Base-by-base conservation (phyloP, 2,888 invertebrate genomes). In the Machimus rusticus region DNA sequence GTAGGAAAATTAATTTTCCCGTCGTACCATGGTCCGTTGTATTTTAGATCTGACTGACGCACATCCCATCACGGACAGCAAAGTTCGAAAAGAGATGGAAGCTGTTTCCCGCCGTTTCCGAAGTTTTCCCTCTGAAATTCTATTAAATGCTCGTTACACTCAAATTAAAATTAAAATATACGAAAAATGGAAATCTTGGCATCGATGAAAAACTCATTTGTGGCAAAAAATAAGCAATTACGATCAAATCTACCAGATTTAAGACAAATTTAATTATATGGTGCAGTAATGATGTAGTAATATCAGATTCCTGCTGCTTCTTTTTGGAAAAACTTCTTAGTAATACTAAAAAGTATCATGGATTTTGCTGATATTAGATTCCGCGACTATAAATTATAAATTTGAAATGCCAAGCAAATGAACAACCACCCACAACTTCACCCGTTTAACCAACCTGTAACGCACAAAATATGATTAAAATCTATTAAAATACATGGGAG, bases 81-180 rank as follows among this genome's bases (percentile, higher is more conserved):
- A 39, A 66, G 16, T 43, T 55, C 55, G 31, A 43, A 16, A 16
- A 51, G 51, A 46, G 46, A 28, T 28, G 43, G 12, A 34, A 78
- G 28, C 46, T 31, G 51, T 84, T 66, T 74, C 74, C 34, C 39
- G 74, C 74, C 74, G n/a, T 39, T 74, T 74, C 28, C 84, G 34
- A 84, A 84, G 66, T 74, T 74, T 84, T 74, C 84, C 74, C 84
- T 51, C 39, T 74, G 84, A 84, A 84, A 84, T 84, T 74, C 84
- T 84, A 84, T 84, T 84, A 84, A 84, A 84, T 84, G 84, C 84
- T 84, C 84, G 84, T 84, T 84, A 84, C 43, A 84, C 84, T 74
- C 84, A 74, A 84, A 84, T 84, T 84, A 84, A 84, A 84, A 84
- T 84, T 84, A 84, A 84, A 74, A 84, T 84, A 84, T 74, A 84